Conservation (phyloP, 2,113 vertebrate species). For the Cisticola juncidis region DNA sequence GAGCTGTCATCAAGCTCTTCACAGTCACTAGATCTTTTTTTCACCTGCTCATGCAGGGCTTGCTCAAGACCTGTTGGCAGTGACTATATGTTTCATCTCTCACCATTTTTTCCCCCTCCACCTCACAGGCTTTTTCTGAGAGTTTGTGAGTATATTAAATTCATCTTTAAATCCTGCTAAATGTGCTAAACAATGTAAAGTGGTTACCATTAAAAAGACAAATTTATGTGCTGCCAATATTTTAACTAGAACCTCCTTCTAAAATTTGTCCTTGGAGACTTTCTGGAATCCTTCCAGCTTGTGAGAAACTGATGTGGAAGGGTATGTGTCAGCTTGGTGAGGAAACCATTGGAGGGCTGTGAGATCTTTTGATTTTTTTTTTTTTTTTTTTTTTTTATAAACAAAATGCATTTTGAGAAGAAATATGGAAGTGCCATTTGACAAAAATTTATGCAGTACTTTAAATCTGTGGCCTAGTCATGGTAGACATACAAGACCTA, state of each 20-base stretch:
- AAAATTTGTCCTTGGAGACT: background rate
- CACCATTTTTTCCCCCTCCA: background rate
- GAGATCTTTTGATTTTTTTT: background rate
- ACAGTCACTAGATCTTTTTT: constrained; percentile 68
- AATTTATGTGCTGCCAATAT: constrained; percentile 15
- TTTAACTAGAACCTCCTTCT: background rate
- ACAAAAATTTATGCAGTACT: background rate
- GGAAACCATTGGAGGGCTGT: background rate
- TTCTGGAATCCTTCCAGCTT: background rate
- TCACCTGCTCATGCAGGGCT: constrained; percentile 38
- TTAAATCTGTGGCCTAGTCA: background rate
- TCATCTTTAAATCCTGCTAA: constrained; percentile 30
- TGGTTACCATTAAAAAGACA: constrained; percentile 26
- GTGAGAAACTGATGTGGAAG: background rate
- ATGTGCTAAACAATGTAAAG: constrained; percentile 51
- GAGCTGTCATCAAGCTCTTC: constrained; percentile 68
- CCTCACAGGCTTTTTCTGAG: background rate
- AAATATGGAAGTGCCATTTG: background rate
- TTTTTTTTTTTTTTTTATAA: background rate
- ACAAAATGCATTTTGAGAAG: background rate
- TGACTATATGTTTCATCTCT: constrained; percentile 50
- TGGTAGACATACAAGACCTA: background rate
- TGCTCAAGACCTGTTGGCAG: constrained; percentile 23
- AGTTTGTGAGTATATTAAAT: background rate
- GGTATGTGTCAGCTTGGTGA: background rate